Conservation (phyloP, 1,140 invertebrate genomes). For the Bilobella aurantiaca region DNA sequence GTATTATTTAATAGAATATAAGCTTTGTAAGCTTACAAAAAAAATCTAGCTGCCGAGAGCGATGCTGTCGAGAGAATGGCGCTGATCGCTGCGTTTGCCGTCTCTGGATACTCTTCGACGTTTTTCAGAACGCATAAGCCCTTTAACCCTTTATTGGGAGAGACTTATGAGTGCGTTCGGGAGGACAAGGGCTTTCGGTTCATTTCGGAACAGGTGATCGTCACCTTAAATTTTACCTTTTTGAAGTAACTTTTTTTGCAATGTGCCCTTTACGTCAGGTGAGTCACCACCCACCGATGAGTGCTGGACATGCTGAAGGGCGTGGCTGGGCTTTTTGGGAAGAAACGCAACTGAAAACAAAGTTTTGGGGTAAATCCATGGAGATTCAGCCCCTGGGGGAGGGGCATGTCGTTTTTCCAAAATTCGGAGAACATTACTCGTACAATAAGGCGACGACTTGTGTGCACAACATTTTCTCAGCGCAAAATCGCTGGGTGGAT, state of each 20-base stretch:
- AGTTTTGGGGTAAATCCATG: slow-evolving; percentile 86
- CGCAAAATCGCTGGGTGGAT: slow-evolving; percentile 66
- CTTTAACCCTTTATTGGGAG: slow-evolving; percentile 75
- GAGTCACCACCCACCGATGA: slow-evolving; percentile 75
- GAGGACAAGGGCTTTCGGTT: slow-evolving; percentile 69
- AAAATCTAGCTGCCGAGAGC: slow-evolving; percentile 23
- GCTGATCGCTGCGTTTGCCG: slow-evolving; percentile 56
- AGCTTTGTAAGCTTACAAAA: background rate
- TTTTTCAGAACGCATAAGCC: slow-evolving; percentile 65
- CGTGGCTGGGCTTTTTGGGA: slow-evolving; percentile 68
- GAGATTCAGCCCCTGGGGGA: slow-evolving; percentile 70
- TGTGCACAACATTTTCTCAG: slow-evolving; percentile 72
- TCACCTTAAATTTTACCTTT: background rate
- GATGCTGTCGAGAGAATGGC: slow-evolving; percentile 29
- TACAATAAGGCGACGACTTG: slow-evolving; percentile 85
- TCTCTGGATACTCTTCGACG: slow-evolving; percentile 66
- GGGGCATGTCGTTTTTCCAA: slow-evolving; percentile 40
- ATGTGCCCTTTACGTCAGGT: slow-evolving; percentile 50
- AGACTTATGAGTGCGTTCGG: slow-evolving; percentile 69
- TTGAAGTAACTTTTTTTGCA: background rate
- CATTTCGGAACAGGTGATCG: slow-evolving; percentile 53
- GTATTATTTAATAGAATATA: background rate
- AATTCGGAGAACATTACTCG: slow-evolving; percentile 54
- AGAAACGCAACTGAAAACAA: slow-evolving; percentile 68
- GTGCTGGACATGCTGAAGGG: slow-evolving; percentile 65